These are phyloP conservation scores for Phodopus roborovskii DNA, from an alignment of 2,113 vertebrate species.

Conservation along the genomic window DNA sequence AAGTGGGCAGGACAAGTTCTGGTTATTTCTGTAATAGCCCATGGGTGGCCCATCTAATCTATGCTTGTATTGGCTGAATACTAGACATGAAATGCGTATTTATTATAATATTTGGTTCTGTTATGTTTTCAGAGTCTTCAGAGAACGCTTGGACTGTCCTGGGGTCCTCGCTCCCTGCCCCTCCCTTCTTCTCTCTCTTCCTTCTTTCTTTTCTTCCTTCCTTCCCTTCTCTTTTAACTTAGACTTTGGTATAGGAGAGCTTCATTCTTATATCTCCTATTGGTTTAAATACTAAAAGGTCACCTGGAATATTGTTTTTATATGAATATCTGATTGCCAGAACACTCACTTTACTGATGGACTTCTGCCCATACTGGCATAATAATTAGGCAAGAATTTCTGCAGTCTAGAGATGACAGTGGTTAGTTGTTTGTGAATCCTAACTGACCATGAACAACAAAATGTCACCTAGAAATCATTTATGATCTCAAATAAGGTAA, in stretches of 20 bases:
- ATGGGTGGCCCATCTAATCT: background rate
- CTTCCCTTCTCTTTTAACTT: background rate
- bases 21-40: constrained; percentile 7
- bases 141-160: background rate
- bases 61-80: background rate
- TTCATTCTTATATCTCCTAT: background rate
- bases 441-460: background rate
- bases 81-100: background rate
- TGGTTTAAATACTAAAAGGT: constrained; percentile 34
- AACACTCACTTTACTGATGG: constrained; percentile 44
- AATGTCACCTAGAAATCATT: background rate
- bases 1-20: background rate
- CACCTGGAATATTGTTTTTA: background rate
- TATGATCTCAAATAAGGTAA: constrained; percentile 7
- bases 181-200: background rate
- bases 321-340: constrained; percentile 16
- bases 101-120: background rate
- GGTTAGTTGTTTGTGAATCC: constrained; percentile 8
- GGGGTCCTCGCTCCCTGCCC: background rate
- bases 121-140: background rate
- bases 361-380: constrained; percentile 11
- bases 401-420: background rate
- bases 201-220: background rate
- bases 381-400: constrained; percentile 47
- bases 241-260: background rate